Evolutionary conservation across 2,797 vertebrate species (phyloP), one percentile per base, ranked within the genome.

Genomic region (Lophius americanus): DNA sequence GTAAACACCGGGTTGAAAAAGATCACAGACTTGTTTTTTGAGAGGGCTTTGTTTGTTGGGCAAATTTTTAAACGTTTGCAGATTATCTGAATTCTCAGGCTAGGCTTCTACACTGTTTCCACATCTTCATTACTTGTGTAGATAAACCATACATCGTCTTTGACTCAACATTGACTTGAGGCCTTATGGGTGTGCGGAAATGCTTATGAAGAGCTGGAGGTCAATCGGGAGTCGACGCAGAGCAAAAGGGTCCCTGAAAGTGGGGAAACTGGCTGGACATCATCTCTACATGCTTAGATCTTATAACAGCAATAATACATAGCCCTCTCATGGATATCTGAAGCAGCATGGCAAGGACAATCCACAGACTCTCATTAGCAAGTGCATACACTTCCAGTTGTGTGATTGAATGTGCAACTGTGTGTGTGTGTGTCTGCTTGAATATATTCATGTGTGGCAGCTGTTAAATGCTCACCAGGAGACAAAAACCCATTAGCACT

Each of bases 351-450:
- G 46, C 9, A 2, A 48, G 44, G 63, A 68, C 23, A 64, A 60
- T 69, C 51, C 67, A 48, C 71, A 69, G 63, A 59, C 72, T 38
- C 56, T 81, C 69, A 81, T 89, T 84, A 86, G 59, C 51, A 60
- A 56, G 36, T 51, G 23, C 51, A 48, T 51, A 63, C 60, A 54
- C 48, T 39, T 35, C 37, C 4, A 54, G 2, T 66, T 39, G 32
- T 50, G 47, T 33, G 55, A 23, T 23, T 23, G 23, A 23, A 23
- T 23, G 23, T 23, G 23, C 23, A 23, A 23, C 23, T 51, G 51
- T 7, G 4, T 57, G 33, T n/a, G 48, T 53, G 58, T 54, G 36
- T 64, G 47, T 64, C 13, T 39, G 2, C 23, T 23, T 23, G 23
- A 23, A 23, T 23, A 23, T 23, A 23, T 23, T 23, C 23, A 23